These are phyloP conservation scores for Physeter macrocephalus DNA, from an alignment of 2,113 vertebrate species.

Conservation along the genomic window DNA sequence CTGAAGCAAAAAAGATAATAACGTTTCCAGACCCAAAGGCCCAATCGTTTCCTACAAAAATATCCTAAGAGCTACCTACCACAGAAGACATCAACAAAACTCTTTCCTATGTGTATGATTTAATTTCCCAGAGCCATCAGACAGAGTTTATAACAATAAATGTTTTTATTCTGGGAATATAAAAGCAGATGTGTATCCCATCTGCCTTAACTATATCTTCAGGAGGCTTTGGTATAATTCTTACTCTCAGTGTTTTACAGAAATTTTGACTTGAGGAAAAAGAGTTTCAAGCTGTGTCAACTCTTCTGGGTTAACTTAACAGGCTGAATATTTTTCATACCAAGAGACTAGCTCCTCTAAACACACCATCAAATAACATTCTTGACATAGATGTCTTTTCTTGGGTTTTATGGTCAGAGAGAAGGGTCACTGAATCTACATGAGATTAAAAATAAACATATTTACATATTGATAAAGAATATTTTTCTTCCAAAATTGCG, in stretches of 20 bases:
- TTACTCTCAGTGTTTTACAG: background rate
- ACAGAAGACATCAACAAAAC: background rate
- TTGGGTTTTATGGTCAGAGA: background rate
- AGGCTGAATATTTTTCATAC: background rate
- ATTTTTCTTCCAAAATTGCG: background rate
- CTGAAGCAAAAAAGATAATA: slow-evolving; percentile 52
- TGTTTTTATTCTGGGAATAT: slow-evolving; percentile 44
- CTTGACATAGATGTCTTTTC: background rate
- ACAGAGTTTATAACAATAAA: slow-evolving; percentile 32
- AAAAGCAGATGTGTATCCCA: slow-evolving; percentile 44
- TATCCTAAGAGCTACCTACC: slow-evolving; percentile 28
- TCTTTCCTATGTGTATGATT: slow-evolving; percentile 24
- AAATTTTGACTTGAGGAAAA: background rate
- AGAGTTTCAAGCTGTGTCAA: background rate
- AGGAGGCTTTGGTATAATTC: background rate
- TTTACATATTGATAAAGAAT: background rate
- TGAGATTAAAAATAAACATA: background rate
- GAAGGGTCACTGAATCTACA: background rate
- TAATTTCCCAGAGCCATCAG: slow-evolving; percentile 49
- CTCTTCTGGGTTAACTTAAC: background rate
- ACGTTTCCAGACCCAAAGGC: slow-evolving; percentile 35
- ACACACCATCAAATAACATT: background rate
- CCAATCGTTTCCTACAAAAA: slow-evolving; percentile 42
- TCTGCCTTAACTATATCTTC: background rate
- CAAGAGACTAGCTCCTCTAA: background rate